Conservation (phyloP, 2,113 vertebrate genomes). For the Phalacrocorax brasilianus region DNA sequence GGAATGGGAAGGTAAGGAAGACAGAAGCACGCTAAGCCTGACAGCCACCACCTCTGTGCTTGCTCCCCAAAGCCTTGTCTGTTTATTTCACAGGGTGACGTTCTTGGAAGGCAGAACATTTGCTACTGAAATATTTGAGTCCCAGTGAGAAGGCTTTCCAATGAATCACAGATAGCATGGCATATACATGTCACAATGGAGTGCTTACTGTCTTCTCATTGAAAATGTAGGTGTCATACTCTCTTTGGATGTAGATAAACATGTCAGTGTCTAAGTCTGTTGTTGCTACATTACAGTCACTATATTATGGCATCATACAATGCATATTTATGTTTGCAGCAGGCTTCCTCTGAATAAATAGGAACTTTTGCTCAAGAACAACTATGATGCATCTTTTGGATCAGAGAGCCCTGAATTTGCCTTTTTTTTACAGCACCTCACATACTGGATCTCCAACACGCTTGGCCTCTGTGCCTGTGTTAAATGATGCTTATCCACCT, state of each 20-base stretch:
- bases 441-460: background rate
- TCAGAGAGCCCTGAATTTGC: background rate
- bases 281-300: background rate
- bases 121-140: background rate
- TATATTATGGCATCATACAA: background rate
- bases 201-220: background rate
- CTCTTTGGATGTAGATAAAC: background rate
- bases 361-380: background rate
- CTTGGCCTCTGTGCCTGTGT: background rate
- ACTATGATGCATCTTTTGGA: background rate
- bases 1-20: fast-evolving
- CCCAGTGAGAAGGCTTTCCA: background rate
- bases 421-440: background rate
- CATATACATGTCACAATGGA: fast-evolving
- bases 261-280: background rate
- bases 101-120: background rate
- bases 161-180: fast-evolving
- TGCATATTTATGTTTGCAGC: background rate
- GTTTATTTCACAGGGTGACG: background rate
- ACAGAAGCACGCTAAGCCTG: background rate
- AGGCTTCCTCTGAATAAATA: background rate
- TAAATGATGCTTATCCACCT: background rate
- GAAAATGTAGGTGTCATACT: background rate
- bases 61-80: background rate
- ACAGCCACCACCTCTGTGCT: background rate